Evolutionary conservation across 2,113 vertebrate species (phyloP).

Genomic region (Ancistrus triradiatus): DNA sequence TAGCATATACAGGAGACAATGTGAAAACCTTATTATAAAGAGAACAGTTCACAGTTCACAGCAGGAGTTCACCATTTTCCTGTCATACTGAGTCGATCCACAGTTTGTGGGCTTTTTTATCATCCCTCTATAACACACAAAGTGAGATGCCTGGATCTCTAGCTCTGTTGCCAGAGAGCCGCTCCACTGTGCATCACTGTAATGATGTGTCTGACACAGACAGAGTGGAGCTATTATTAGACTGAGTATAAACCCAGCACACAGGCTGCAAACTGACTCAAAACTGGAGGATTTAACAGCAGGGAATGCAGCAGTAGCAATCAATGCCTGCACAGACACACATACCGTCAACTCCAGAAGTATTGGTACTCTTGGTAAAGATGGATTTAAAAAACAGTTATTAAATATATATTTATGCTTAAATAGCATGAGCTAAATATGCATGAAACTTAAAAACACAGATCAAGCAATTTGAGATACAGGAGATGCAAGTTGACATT

Average conservation of each 20-base stretch:
- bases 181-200: neutral
- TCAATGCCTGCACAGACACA: constrained; percentile 13
- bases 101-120: constrained; percentile 9
- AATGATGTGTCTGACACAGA: constrained; percentile 37
- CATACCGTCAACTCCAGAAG: neutral
- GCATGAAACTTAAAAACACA: no score
- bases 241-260: constrained; percentile 28
- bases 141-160: constrained; percentile 2
- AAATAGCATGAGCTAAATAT: no score
- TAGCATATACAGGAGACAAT: no score
- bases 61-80: no score
- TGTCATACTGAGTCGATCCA: neutral
- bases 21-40: no score
- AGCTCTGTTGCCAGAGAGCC: neutral
- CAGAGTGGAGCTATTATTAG: constrained; percentile 34
- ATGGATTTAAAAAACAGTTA: no score
- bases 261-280: constrained; percentile 9
- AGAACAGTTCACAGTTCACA: no score
- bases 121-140: constrained; percentile 8
- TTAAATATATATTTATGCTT: no score
- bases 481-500: no score
- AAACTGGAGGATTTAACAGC: constrained; percentile 32
- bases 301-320: constrained; percentile 18
- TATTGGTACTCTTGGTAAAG: neutral
- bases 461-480: no score